Percentiles rank a stretch among this genome's conserved stretches.
These are phyloP conservation scores for Muscicapa adusta DNA, from an alignment of 2,113 vertebrate species.

Conservation along the genomic window DNA sequence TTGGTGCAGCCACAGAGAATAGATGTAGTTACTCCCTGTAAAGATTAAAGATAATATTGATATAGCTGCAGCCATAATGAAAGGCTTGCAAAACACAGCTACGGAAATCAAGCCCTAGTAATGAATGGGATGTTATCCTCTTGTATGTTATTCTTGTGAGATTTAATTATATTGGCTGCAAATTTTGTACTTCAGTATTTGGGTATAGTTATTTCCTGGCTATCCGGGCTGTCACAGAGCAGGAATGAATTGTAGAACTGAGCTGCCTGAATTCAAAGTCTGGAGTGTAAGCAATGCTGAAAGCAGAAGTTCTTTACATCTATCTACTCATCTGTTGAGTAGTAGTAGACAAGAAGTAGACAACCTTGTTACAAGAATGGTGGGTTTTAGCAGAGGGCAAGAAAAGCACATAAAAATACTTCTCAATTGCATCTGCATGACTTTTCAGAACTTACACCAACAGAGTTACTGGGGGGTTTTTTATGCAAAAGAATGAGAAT, in stretches of 20 bases:
- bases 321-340: background rate
- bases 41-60: background rate
- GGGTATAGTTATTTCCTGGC: background rate
- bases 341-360: background rate
- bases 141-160: background rate
- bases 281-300: background rate
- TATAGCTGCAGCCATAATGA: background rate
- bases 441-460: background rate
- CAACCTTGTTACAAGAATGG: background rate
- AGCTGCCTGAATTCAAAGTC: background rate
- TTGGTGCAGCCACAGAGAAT: background rate
- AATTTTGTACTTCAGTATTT: background rate
- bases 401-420: background rate
- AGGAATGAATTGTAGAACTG: background rate
- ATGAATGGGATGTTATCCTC: background rate
- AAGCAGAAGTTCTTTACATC: background rate
- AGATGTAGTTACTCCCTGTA: background rate
- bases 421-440: background rate
- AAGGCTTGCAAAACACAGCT: background rate
- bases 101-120: background rate
- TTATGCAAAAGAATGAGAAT: background rate
- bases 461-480: background rate
- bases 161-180: background rate
- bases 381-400: background rate
- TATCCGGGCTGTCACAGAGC: background rate